These are phyloP conservation scores for Drosophila quinaria DNA, from an alignment of 2,888 invertebrate species.

Conservation along the genomic window DNA sequence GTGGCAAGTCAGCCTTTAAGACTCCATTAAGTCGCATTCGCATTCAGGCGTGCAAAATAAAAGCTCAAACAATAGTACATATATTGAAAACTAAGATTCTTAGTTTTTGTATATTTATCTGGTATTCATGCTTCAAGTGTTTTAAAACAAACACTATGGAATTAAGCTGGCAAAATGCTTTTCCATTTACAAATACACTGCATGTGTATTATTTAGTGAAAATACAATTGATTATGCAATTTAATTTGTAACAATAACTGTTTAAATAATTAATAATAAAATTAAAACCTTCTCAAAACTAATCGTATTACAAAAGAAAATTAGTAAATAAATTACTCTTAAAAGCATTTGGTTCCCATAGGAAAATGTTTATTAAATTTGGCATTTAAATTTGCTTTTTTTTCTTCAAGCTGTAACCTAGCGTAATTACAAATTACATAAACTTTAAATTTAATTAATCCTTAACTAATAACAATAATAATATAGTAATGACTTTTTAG, in stretches of 20 bases:
- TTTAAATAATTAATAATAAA: too few species aligned
- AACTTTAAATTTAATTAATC: background rate
- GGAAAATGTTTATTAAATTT: too few species aligned
- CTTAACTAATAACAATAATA: too few species aligned
- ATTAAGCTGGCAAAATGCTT: conserved; percentile 9
- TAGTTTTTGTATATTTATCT: conserved; percentile 20
- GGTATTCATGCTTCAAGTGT: conserved; percentile 39
- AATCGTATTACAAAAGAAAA: too few species aligned
- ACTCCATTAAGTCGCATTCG: conserved; percentile 21
- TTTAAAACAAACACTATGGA: conserved; percentile 16
- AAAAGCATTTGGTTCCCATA: too few species aligned
- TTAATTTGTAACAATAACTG: background rate
- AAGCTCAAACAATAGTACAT: background rate
- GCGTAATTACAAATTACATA: background rate
- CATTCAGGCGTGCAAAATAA: conserved; percentile 25
- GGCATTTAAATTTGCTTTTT: too few species aligned
- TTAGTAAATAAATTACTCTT: too few species aligned
- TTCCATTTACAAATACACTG: conserved; percentile 6
- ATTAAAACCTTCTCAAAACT: too few species aligned
- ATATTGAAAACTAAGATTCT: conserved; percentile 2
- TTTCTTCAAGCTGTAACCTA: too few species aligned
- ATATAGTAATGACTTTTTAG: conserved; percentile 9
- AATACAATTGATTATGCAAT: background rate
- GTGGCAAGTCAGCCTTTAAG: conserved; percentile 23
- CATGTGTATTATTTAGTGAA: background rate